Evolutionary conservation across 2,113 vertebrate species (phyloP).

Genomic region (Stomatorhinus ivindoensis): DNA sequence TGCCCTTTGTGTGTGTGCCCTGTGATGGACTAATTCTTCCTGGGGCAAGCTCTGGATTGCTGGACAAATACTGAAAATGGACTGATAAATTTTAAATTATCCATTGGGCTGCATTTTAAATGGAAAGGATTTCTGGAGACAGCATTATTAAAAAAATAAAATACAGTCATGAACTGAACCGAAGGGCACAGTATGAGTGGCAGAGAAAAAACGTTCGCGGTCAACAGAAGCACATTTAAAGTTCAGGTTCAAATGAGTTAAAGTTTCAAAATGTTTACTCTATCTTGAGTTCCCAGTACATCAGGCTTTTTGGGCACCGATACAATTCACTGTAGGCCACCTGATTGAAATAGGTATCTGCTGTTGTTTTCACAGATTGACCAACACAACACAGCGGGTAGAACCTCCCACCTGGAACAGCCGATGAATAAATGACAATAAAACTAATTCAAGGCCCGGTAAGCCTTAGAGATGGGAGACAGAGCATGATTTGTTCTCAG

Average conservation of each 20-base stretch:
- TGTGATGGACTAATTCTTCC: neutral
- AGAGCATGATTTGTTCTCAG: neutral
- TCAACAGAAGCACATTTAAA: neutral
- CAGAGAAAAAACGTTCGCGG: neutral
- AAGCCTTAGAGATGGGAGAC: neutral
- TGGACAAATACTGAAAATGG: neutral
- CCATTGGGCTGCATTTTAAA: neutral
- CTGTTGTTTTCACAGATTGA: neutral
- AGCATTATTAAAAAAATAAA: neutral
- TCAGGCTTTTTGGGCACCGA: neutral
- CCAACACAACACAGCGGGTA: neutral
- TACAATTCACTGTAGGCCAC: neutral
- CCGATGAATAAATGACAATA: neutral
- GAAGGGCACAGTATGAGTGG: neutral
- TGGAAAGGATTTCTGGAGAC: neutral
- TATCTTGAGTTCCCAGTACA: neutral
- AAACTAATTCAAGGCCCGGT: neutral
- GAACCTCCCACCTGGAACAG: neutral
- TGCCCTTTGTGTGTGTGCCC: neutral
- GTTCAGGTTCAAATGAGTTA: neutral
- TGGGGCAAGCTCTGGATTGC: neutral
- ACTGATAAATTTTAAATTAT: neutral
- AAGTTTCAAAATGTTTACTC: conserved; percentile 1
- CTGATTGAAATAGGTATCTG: neutral
- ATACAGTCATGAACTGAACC: neutral